phyloP scores from a whole-genome alignment of 2,797 vertebrate species.

The Zalophus californianus region DNA sequence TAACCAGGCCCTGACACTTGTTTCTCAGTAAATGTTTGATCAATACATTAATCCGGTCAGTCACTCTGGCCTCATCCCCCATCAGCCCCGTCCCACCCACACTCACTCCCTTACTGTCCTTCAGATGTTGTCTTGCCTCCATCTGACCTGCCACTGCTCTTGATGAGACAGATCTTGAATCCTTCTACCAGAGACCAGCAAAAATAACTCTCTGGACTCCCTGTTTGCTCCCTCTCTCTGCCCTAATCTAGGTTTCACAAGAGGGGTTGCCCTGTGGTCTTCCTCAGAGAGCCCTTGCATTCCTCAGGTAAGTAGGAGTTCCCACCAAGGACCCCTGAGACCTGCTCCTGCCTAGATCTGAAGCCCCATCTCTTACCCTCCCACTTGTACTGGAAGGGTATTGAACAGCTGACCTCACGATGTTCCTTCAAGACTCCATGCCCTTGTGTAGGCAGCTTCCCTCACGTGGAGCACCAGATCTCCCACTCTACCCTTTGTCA shows the following conservation, averaged over 20 bases:
- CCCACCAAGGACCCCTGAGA: not conserved
- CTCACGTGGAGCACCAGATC: not conserved
- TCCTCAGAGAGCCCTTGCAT: not conserved
- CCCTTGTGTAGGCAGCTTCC: not conserved
- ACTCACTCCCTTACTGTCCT: not conserved
- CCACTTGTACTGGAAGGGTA: not conserved
- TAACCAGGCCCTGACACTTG: not conserved
- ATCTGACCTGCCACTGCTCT: not conserved
- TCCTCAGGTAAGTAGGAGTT: not conserved
- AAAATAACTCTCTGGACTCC: not conserved
- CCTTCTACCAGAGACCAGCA: not conserved
- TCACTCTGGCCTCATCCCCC: not conserved
- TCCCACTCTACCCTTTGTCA: not conserved
- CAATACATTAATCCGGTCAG: not conserved
- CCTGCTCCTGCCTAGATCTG: not conserved
- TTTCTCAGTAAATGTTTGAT: not conserved
- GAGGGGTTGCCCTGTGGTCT: not conserved
- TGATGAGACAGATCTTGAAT: not conserved
- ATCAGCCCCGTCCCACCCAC: not conserved
- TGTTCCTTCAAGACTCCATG: not conserved
- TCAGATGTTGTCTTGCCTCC: not conserved
- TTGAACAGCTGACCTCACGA: not conserved
- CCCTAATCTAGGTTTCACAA: not conserved
- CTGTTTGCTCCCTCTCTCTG: not conserved
- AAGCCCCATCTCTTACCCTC: not conserved